Conservation (phyloP, 2,888 invertebrate species). For the Diarsia mendica region DNA sequence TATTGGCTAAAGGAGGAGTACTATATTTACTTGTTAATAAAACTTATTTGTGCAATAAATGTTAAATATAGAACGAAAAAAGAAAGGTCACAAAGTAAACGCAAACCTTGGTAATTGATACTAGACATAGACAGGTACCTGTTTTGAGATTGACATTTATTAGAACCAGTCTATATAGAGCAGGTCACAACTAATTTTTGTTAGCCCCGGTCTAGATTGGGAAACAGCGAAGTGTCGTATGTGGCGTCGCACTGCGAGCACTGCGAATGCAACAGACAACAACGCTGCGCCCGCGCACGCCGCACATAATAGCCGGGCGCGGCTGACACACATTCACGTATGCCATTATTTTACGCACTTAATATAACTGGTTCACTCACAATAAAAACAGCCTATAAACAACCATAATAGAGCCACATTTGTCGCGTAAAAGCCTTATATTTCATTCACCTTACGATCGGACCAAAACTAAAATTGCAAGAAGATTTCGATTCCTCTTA, state of each 20-base stretch:
- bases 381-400: conserved; percentile 48
- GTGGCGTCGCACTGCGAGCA: conserved; percentile 7
- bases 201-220: conserved; percentile 72
- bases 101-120: conserved; percentile 60
- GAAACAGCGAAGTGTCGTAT: conserved; percentile 61
- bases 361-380: conserved; percentile 63
- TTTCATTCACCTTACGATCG: conserved; percentile 22
- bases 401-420: conserved; percentile 24
- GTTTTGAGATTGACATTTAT: conserved; percentile 64
- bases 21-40: conserved; percentile 7
- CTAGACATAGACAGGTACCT: conserved; percentile 43
- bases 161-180: conserved; percentile 61
- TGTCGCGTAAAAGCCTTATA: conserved; percentile 29
- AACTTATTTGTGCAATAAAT: conserved; percentile 25
- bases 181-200: conserved; percentile 69
- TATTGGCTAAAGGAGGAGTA: not conserved
- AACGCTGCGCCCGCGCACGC: conserved; percentile 49
- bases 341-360: conserved; percentile 65
- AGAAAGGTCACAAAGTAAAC: conserved; percentile 55
- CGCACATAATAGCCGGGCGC: conserved; percentile 71
- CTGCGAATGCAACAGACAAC: conserved; percentile 9
- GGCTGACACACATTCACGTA: conserved; percentile 74
- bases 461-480: conserved; percentile 56
- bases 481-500: conserved; percentile 82
- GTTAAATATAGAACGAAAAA: conserved; percentile 31